Evolutionary conservation across 2,888 invertebrate species (phyloP).

Genomic region (Clusia tigrina): DNA sequence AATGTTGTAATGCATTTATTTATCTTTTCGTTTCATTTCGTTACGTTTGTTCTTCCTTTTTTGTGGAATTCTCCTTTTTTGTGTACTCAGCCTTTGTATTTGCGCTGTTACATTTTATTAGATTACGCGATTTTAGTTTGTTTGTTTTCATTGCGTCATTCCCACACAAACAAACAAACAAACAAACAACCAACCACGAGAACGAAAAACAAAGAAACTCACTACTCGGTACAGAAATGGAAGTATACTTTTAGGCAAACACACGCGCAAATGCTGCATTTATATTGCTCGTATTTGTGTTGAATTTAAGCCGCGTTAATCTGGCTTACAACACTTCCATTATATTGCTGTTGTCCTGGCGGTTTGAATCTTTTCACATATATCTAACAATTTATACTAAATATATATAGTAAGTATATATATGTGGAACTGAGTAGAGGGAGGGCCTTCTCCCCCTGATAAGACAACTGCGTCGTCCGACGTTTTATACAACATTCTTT

Average conservation of each 20-base stretch:
- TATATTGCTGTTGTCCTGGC: too few species aligned
- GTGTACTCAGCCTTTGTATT: not conserved
- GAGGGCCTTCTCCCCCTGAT: too few species aligned
- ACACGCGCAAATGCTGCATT: not conserved
- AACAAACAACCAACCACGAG: too few species aligned
- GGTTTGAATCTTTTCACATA: too few species aligned
- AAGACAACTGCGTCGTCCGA: too few species aligned
- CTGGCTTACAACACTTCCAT: too few species aligned
- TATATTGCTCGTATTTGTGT: not conserved
- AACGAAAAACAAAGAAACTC: not conserved
- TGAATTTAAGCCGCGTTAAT: not conserved
- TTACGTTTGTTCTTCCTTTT: conserved; percentile 1
- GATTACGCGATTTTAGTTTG: not conserved
- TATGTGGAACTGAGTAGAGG: too few species aligned
- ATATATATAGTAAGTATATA: too few species aligned
- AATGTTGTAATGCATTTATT: not conserved
- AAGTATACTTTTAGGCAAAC: conserved; percentile 1
- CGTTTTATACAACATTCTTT: too few species aligned
- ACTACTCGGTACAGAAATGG: not conserved
- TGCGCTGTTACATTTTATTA: not conserved
- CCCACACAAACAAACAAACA: too few species aligned
- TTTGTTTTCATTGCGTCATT: not conserved
- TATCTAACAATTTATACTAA: too few species aligned
- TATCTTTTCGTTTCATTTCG: not conserved
- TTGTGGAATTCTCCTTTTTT: not conserved